These are phyloP conservation scores for Leptopilina boulardi DNA, from an alignment of 1,140 invertebrate genomes.

Conservation along the genomic window DNA sequence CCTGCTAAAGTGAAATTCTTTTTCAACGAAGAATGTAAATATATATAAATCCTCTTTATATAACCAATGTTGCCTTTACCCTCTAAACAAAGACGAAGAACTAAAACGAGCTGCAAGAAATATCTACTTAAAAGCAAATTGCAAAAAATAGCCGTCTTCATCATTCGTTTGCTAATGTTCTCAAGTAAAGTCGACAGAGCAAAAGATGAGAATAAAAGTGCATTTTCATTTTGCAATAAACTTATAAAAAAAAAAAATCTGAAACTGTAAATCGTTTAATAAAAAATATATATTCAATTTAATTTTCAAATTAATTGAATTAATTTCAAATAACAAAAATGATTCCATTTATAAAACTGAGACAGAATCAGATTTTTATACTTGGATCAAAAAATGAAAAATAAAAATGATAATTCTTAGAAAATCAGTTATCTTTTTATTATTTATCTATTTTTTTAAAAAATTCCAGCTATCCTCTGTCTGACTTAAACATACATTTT, in stretches of 20 bases:
- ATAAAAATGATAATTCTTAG: no score
- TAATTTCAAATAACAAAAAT: no score
- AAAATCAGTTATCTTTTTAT: no score
- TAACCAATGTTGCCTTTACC: not conserved
- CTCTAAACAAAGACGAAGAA: not conserved
- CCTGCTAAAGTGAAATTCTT: conserved; percentile 16
- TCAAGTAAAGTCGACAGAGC: not conserved
- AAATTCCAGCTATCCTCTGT: no score
- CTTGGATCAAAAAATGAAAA: no score
- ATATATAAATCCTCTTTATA: conserved; percentile 1
- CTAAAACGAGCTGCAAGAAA: not conserved
- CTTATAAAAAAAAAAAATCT: not conserved
- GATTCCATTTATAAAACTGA: no score
- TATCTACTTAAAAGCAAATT: conserved; percentile 10
- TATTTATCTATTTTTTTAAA: no score
- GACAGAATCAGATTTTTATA: no score
- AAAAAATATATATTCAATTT: no score
- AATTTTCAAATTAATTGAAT: no score
- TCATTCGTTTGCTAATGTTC: not conserved
- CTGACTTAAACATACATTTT: no score
- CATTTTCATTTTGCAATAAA: not conserved
- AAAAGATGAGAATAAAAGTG: not conserved
- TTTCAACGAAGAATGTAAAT: conserved; percentile 3
- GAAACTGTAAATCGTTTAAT: no score
- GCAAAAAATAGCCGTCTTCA: conserved; percentile 14